A percentile compares a stretch with the other conserved stretches of the same genome.
phyloP scores from a whole-genome alignment of 1,140 invertebrate genomes.

The Artemia franciscana region DNA sequence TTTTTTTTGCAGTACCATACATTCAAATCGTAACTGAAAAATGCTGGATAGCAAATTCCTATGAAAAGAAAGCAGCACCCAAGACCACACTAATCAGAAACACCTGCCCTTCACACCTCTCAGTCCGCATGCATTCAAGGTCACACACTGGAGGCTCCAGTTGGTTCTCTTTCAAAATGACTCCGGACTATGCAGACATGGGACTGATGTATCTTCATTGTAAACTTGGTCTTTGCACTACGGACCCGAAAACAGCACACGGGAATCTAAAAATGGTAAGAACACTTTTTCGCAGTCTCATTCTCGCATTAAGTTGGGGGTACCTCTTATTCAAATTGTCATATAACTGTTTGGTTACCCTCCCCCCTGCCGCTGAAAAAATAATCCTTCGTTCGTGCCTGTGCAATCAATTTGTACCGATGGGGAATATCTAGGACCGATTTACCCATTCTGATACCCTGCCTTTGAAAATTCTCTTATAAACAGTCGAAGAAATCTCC shows the following conservation, averaged over 20 bases:
- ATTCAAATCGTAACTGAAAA: conserved; percentile 16
- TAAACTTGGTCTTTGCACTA: conserved; percentile 15
- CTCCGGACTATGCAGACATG: conserved; percentile 12
- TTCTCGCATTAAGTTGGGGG: too few species aligned
- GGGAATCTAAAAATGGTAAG: conserved; percentile 12
- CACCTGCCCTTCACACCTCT: conserved; percentile 15
- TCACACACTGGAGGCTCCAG: conserved; percentile 2
- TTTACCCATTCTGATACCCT: too few species aligned
- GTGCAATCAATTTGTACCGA: too few species aligned
- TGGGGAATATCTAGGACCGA: too few species aligned
- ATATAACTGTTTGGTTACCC: too few species aligned
- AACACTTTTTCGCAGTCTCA: not conserved
- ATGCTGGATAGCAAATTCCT: conserved; percentile 16
- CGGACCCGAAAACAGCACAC: conserved; percentile 10
- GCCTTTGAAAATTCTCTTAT: too few species aligned
- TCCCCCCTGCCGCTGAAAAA: too few species aligned
- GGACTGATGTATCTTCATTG: conserved; percentile 15
- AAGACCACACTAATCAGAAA: conserved; percentile 12
- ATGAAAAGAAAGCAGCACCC: conserved; percentile 5
- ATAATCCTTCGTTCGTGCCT: too few species aligned
- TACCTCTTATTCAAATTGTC: too few species aligned
- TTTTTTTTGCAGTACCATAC: conserved; percentile 11
- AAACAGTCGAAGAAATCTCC: too few species aligned
- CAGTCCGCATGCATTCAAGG: conserved; percentile 11
- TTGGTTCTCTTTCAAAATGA: conserved; percentile 13